Conservation (phyloP, 2,888 invertebrate genomes). For the Ceraclea dissimilis region DNA sequence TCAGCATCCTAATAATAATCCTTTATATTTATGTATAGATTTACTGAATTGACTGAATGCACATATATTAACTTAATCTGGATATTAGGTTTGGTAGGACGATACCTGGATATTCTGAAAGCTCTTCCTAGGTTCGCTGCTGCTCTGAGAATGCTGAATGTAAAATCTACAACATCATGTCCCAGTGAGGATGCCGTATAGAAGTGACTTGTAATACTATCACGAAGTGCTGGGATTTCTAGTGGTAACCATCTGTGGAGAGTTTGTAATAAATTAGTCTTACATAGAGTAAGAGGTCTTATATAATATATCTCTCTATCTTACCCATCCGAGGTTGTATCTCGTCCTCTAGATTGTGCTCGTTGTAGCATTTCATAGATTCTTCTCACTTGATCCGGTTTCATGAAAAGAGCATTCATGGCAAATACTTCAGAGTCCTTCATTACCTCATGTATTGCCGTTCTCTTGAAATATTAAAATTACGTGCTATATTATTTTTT, state of each 20-base stretch:
- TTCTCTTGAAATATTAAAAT: conserved; percentile 35
- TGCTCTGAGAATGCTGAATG: conserved; percentile 49
- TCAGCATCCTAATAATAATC: too few relatives aligned
- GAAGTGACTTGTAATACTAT: conserved; percentile 27
- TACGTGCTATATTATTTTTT: too few relatives aligned
- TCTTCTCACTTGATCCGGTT: conserved; percentile 41
- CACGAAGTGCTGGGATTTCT: neutral
- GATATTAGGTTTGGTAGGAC: too few relatives aligned
- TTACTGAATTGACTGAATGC: too few relatives aligned
- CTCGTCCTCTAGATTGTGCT: conserved; percentile 6
- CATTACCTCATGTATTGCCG: conserved; percentile 39
- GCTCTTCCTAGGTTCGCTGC: conserved; percentile 50
- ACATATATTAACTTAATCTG: too few relatives aligned
- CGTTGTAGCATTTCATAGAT: conserved; percentile 34
- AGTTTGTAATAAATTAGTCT: neutral
- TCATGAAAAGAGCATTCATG: conserved; percentile 48
- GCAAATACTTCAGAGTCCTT: conserved; percentile 50
- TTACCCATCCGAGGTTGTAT: neutral
- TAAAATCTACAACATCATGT: conserved; percentile 44
- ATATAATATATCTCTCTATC: too few relatives aligned
- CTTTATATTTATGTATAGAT: too few relatives aligned
- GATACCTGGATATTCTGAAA: conserved; percentile 47
- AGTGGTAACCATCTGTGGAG: neutral
- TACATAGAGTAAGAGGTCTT: too few relatives aligned
- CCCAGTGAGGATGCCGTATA: conserved; percentile 38